Conservation (phyloP, 2,888 invertebrate species). For the Apocheima hispidaria region DNA sequence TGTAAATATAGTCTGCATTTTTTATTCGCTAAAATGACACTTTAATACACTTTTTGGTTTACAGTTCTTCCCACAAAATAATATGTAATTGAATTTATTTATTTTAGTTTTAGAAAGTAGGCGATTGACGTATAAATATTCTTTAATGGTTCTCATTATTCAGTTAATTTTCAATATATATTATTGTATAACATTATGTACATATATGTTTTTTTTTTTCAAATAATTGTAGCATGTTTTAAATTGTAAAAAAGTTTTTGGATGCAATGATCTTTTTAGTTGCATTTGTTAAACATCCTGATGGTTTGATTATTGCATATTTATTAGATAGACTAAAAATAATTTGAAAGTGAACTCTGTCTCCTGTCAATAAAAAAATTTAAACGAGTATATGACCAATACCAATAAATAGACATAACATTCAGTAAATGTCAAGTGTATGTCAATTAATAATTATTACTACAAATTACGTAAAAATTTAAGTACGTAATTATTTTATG, state of each 20-base stretch:
- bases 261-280: not conserved
- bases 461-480: no score
- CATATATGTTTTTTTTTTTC: not conserved
- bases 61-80: conserved; percentile 6
- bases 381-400: no score
- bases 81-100: conserved; percentile 1
- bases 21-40: conserved; percentile 49
- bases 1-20: conserved; percentile 32
- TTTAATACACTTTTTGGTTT: conserved; percentile 24
- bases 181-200: no score
- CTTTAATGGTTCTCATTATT: not conserved
- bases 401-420: no score
- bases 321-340: conserved; percentile 14
- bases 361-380: not conserved
- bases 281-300: conserved; percentile 15
- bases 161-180: not conserved
- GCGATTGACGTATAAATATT: not conserved
- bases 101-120: not conserved
- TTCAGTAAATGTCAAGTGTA: no score
- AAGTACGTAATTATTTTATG: no score
- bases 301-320: conserved; percentile 9
- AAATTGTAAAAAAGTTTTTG: not conserved
- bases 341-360: conserved; percentile 20
- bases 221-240: conserved; percentile 11
- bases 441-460: no score